Base-by-base conservation (phyloP, 1,140 invertebrate species). In the Contarinia nasturtii region DNA sequence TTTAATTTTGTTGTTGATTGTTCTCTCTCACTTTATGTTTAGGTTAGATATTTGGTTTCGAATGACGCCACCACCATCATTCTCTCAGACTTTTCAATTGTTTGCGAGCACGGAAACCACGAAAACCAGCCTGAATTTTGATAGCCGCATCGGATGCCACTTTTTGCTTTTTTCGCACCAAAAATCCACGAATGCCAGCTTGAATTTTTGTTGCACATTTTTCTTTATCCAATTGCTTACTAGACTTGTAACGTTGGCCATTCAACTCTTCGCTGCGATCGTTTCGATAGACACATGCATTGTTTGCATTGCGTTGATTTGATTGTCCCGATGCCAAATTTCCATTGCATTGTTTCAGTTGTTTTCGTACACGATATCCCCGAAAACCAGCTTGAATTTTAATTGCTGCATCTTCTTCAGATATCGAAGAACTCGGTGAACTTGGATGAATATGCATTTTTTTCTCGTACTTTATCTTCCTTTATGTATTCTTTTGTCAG, bases 361-460 rank as follows among this genome's bases (percentile, higher is more conserved):
- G 70, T 55, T 82, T 80, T 22, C 81, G 62, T 1, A 79, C 74
- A 48, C 75, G 69, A 54, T 80, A 82, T 2, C 80, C 80, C 44
- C 79, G 68, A 59, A 78, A 82, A 45, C 75, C 71, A 33, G 80
- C 78, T 59, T 85, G 82, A 45, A 85, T 83, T 57, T 76, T 82
- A 2, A 74, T 77, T 12, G 81, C 81, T 19, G 80, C 81, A 41
- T 63, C 60, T 59, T 70, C 69, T 17, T 57, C 57, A 45, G 53
- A 20, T 19, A 12, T 56, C 45, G 58, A 52, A 47, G 54, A 56
- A 19, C 52, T 55, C 36, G 54, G 53, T 48, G 54, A 57, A 51
- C 57, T 61, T 17, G 60, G 60, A 51, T 63, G 60, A 49, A 63
- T 63, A 54, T 63, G 62, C 60, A 63, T 62, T 48, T 51, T 48